A percentile compares a stretch with the other conserved stretches of the same genome.
phyloP scores from a whole-genome alignment of 2,113 vertebrate genomes.

The Otolemur garnettii region DNA sequence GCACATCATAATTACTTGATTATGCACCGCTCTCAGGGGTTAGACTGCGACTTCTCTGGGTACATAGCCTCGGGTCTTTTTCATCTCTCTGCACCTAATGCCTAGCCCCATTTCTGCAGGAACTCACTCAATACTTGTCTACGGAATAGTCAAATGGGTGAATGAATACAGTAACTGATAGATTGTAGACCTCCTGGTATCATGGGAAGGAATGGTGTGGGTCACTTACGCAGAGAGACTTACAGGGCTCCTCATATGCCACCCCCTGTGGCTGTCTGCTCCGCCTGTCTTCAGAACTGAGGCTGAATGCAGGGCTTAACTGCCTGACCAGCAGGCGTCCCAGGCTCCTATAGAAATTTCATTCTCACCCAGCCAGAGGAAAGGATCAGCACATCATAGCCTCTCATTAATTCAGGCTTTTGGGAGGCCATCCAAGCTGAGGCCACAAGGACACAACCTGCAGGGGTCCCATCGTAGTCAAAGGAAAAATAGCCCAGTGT shows the following conservation, averaged over 20 bases:
- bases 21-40: not conserved
- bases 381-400: not conserved
- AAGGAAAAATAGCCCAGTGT: conserved; percentile 34
- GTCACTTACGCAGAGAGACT: not conserved
- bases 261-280: not conserved
- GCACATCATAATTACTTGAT: not conserved
- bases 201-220: not conserved
- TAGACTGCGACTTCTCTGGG: not conserved
- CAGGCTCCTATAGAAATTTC: not conserved
- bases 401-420: conserved; percentile 73
- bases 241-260: not conserved
- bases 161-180: not conserved
- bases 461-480: conserved; percentile 53
- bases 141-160: not conserved
- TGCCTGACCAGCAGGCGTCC: conserved; percentile 39
- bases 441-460: not conserved
- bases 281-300: conserved; percentile 47
- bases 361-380: conserved; percentile 64
- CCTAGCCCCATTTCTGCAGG: not conserved
- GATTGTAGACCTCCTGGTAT: not conserved
- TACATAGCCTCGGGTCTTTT: not conserved
- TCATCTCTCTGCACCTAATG: not conserved
- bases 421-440: conserved; percentile 20
- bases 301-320: conserved; percentile 51
- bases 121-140: not conserved